These are phyloP conservation scores for Caenorhabditis sp. DNA, from an alignment of 2,888 invertebrate species.

Conservation along the genomic window DNA sequence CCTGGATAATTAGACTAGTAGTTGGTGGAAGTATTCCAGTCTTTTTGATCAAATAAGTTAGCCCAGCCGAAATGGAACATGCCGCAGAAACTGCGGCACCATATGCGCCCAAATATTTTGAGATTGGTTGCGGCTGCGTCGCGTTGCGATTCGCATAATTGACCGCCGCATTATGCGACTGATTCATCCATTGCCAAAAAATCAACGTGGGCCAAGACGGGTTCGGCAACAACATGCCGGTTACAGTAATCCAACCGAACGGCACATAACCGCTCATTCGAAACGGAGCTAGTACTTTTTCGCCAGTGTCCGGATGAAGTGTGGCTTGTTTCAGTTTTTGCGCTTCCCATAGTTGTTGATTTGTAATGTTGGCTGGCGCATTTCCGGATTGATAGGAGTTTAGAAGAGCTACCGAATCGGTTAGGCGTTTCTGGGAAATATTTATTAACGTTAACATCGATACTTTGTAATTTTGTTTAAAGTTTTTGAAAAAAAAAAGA, in stretches of 20 bases:
- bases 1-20: conserved; percentile 71
- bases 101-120: conserved; percentile 73
- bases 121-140: conserved; percentile 72
- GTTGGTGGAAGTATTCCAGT: conserved; percentile 59
- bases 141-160: conserved; percentile 75
- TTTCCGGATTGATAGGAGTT: conserved; percentile 58
- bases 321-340: conserved; percentile 72
- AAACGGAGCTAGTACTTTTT: conserved; percentile 74
- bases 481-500: too few species aligned
- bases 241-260: conserved; percentile 74
- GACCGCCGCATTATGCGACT: conserved; percentile 75
- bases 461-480: too few species aligned
- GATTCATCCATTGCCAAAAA: conserved; percentile 75
- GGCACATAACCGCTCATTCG: conserved; percentile 75
- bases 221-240: conserved; percentile 74
- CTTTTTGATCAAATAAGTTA: conserved; percentile 55
- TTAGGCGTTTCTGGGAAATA: conserved; percentile 69
- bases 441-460: background rate
- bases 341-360: conserved; percentile 72
- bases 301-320: conserved; percentile 70
- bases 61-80: conserved; percentile 43
- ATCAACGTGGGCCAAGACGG: conserved; percentile 72
- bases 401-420: conserved; percentile 71
- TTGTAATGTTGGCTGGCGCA: background rate
- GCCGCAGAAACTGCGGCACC: conserved; percentile 74